Evolutionary conservation across 2,113 vertebrate genomes (phyloP).

Genomic region (Bagarius yarrelli): DNA sequence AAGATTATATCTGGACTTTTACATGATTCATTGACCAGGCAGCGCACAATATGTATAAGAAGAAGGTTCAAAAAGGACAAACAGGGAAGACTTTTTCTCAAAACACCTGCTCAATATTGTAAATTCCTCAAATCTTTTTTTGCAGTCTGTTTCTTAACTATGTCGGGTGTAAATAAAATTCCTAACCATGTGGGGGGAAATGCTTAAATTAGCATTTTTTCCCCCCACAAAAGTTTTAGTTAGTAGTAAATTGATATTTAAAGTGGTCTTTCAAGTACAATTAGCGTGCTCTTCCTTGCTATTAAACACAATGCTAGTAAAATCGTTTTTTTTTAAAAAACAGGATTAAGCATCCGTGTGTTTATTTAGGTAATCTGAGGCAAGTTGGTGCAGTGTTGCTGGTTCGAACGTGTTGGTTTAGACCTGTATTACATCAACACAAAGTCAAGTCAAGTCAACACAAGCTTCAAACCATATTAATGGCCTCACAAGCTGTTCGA

Average conservation of each 20-base stretch:
- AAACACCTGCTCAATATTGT: not conserved
- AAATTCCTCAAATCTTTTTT: not conserved
- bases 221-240: not conserved
- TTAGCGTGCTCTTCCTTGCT: too few relatives aligned
- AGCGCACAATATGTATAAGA: not conserved
- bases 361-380: not conserved
- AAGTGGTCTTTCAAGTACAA: not conserved
- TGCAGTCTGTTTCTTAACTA: not conserved
- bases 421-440: not conserved
- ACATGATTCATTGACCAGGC: not conserved
- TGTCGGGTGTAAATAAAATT: not conserved
- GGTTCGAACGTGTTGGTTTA: not conserved
- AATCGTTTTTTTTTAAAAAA: not conserved
- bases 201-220: too few relatives aligned
- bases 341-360: not conserved
- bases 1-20: not conserved
- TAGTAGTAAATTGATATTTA: not conserved
- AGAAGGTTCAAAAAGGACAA: too few relatives aligned
- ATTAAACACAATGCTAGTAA: not conserved
- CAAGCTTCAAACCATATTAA: not conserved
- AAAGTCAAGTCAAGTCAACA: constrained; percentile 14
- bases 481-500: not conserved
- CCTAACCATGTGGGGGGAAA: too few relatives aligned
- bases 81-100: not conserved
- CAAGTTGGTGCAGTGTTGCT: constrained; percentile 13